Base-by-base conservation (phyloP, 2,888 invertebrate genomes). In the Hyppa rectilinea region DNA sequence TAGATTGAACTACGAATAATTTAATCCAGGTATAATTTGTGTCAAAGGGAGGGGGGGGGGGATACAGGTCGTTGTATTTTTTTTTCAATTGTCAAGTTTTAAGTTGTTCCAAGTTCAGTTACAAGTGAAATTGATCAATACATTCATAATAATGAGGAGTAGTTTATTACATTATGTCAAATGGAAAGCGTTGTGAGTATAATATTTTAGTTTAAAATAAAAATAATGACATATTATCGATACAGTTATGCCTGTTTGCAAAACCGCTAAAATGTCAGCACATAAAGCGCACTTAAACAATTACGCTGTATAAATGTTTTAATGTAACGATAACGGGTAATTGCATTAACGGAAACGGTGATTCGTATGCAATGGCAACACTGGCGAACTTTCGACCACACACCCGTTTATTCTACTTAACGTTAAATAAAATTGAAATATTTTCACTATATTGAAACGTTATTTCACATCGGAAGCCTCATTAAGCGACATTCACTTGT, bases 341-440 rank as follows among this genome's bases (percentile, higher is more conserved):
- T 83, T 78, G 69, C 78, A 81, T 83, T 83, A 84, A 78, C 83
- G 81, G 85, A 86, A 88, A 86, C 81, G 82, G 78, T 85, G 84
- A 85, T 87, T 87, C 80, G 84, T 83, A 85, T 81, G 81, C 82
- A 85, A 82, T 82, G 77, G 75, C 79, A 72, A 73, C 82, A 83
- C 84, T 82, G 84, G 63, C 65, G 82, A 86, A 87, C 85, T 86
- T 85, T 84, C 75, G 60, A 87, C 88, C 88, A 84, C 88, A 88
- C 58, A 71, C 74, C 75, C 87, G 87, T 87, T 87, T 86, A 88
- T 85, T 81, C 82, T 68, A 82, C 84, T 87, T 87, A 85, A 86
- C 78, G 76, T 83, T 77, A 85, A 86, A 88, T 86, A 83, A 82
- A 80, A 84, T 83, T 80, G 65, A 87, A 87, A 83, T 79, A 74